Evolutionary conservation across 2,888 invertebrate species (phyloP).

Genomic region (Cephus spinipes): DNA sequence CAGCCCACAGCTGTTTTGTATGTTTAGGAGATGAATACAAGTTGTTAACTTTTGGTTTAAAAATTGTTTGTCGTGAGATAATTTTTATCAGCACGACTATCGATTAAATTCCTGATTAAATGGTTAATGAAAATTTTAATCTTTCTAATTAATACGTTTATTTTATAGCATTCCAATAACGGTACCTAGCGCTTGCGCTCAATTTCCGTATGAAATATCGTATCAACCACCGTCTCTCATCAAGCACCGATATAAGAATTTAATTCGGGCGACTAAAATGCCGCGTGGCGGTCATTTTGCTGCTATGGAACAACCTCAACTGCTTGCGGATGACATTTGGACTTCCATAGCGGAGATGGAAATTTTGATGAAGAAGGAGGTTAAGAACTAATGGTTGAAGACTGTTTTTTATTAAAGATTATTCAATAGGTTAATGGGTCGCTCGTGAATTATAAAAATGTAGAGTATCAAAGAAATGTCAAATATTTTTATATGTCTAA

Average conservation of each 20-base stretch:
- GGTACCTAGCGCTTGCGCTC: conserved; percentile 56
- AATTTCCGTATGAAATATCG: conserved; percentile 56
- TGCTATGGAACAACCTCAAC: conserved; percentile 56
- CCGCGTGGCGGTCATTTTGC: conserved; percentile 62
- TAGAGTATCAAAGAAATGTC: background rate
- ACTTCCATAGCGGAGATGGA: conserved; percentile 26
- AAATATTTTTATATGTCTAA: background rate
- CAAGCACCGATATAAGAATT: conserved; percentile 52
- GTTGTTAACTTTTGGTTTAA: too few relatives aligned
- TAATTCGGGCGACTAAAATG: conserved; percentile 51
- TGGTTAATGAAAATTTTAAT: background rate
- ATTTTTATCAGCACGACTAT: too few relatives aligned
- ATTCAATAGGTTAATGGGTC: background rate
- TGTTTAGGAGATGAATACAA: too few relatives aligned
- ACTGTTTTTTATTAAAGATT: background rate
- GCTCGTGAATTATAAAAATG: background rate
- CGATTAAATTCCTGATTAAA: too few relatives aligned
- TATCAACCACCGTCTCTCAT: conserved; percentile 44
- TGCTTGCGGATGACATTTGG: conserved; percentile 58
- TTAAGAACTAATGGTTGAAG: background rate
- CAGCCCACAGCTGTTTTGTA: too few relatives aligned
- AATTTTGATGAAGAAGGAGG: background rate
- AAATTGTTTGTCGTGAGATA: too few relatives aligned
- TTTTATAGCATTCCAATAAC: conserved; percentile 39
- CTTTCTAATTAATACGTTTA: background rate